phyloP scores from a whole-genome alignment of 2,113 vertebrate species.

The Ceyx melanurus region DNA sequence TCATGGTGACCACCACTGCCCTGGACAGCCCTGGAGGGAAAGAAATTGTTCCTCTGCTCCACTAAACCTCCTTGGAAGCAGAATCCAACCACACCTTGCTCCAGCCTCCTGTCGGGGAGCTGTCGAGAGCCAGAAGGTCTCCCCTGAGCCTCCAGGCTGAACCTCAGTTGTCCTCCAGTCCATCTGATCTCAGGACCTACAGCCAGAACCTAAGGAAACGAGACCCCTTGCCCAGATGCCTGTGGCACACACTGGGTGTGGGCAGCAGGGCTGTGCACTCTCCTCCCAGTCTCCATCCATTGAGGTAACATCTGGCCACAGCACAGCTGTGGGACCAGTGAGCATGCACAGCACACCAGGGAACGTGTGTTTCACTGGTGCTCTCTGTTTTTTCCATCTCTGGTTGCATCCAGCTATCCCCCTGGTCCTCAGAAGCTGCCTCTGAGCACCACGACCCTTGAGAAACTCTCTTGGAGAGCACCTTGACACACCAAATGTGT shows the following conservation, averaged over 20 bases:
- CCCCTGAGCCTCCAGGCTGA: too few species aligned
- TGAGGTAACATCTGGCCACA: accelerated
- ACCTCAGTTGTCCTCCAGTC: background rate
- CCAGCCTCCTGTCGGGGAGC: too few species aligned
- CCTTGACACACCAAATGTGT: background rate
- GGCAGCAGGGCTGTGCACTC: background rate
- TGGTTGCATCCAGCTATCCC: background rate
- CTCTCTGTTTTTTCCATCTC: accelerated
- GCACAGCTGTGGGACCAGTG: accelerated
- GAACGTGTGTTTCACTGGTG: background rate
- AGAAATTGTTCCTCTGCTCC: background rate
- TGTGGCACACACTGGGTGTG: accelerated
- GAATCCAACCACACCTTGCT: too few species aligned
- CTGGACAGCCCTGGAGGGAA: background rate
- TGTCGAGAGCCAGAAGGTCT: too few species aligned
- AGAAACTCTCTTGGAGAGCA: background rate
- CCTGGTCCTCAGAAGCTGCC: background rate
- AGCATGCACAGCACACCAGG: accelerated
- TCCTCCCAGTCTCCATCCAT: background rate
- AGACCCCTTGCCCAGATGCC: accelerated
- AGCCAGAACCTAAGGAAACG: background rate
- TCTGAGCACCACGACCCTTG: background rate
- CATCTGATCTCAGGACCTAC: background rate
- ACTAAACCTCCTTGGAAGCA: too few species aligned
- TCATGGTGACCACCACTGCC: background rate